These are phyloP conservation scores for Cossypha dichroa DNA, from an alignment of 2,797 vertebrate species.

Conservation along the genomic window DNA sequence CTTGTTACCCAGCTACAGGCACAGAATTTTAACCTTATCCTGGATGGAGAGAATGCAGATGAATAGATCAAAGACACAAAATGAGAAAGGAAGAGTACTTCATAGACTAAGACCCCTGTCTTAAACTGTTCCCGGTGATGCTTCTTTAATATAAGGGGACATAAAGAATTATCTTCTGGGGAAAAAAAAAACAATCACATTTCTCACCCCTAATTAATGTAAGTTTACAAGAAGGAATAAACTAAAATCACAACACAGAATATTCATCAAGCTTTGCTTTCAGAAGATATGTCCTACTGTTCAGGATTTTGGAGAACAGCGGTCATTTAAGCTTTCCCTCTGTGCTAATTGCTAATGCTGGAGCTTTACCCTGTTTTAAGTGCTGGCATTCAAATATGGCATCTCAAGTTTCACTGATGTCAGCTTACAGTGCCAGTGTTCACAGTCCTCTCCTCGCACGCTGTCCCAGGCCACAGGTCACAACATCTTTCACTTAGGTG, in stretches of 20 bases:
- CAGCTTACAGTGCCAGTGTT: neutral
- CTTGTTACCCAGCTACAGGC: neutral
- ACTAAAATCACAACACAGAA: neutral
- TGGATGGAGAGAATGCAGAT: neutral
- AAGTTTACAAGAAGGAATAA: neutral
- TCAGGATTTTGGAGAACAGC: neutral
- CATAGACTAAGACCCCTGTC: neutral
- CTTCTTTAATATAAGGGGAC: neutral
- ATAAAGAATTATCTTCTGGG: neutral
- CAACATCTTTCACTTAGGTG: neutral
- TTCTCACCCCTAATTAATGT: neutral
- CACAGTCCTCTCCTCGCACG: neutral
- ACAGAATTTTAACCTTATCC: neutral
- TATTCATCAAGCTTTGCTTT: neutral
- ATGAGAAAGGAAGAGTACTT: neutral
- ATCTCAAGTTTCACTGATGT: neutral
- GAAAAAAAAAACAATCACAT: neutral
- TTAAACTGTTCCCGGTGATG: neutral
- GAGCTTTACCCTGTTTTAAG: neutral
- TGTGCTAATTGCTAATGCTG: neutral
- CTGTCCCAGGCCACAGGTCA: neutral
- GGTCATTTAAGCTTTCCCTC: neutral
- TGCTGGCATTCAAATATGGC: neutral
- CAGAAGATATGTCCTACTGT: neutral
- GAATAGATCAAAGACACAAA: neutral